Evolutionary conservation across 2,888 invertebrate species (phyloP).

Genomic region (Drosophila koepferae): DNA sequence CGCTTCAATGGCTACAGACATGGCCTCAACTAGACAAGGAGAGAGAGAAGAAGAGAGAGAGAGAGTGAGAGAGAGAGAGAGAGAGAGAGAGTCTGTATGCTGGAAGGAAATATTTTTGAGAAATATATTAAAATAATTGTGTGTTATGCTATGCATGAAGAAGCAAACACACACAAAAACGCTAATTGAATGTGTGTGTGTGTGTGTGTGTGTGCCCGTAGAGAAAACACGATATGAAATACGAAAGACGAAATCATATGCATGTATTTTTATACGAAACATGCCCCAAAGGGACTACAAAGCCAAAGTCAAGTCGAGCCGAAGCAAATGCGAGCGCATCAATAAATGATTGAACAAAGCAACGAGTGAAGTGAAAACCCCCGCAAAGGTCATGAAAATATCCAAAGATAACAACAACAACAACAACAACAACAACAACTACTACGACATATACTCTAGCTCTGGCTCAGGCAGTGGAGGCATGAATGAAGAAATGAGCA

Average conservation of each 20-base stretch:
- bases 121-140: conserved; percentile 63
- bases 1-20: conserved; percentile 47
- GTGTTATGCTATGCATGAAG: conserved; percentile 52
- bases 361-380: conserved; percentile 66
- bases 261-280: conserved; percentile 63
- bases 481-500: conserved; percentile 14
- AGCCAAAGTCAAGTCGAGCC: conserved; percentile 54
- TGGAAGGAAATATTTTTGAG: conserved; percentile 32
- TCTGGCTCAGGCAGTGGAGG: conserved; percentile 19
- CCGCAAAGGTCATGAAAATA: conserved; percentile 79
- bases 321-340: conserved; percentile 45
- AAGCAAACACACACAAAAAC: conserved; percentile 50
- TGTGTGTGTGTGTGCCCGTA: conserved; percentile 29
- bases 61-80: too few relatives aligned
- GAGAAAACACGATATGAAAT: conserved; percentile 48
- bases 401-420: conserved; percentile 10
- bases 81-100: conserved; percentile 7
- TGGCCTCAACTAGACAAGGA: conserved; percentile 20
- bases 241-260: conserved; percentile 56
- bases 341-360: conserved; percentile 81
- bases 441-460: conserved; percentile 23
- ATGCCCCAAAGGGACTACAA: conserved; percentile 73
- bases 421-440: neutral
- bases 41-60: too few relatives aligned
- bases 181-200: conserved; percentile 52